Evolutionary conservation across 2,797 vertebrate genomes (phyloP).

Genomic region (Hoplostethus atlanticus): DNA sequence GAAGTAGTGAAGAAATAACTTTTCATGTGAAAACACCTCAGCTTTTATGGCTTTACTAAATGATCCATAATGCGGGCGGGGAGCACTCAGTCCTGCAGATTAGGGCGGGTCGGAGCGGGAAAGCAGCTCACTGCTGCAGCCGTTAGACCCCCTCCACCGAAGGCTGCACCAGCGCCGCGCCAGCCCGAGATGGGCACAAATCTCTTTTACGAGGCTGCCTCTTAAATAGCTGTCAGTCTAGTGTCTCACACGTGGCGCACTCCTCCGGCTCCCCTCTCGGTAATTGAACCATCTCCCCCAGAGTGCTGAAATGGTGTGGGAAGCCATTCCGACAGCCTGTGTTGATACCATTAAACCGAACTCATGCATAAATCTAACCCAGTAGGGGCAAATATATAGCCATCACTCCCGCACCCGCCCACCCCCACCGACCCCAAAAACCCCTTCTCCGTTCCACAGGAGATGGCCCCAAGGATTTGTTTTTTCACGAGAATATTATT

Average conservation of each 20-base stretch:
- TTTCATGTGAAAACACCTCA: conserved; percentile 88
- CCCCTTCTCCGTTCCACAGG: conserved; percentile 41
- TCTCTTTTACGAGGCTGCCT: conserved; percentile 86
- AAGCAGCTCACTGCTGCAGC: conserved; percentile 61
- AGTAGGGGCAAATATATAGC: conserved; percentile 38
- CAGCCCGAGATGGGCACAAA: conserved; percentile 82
- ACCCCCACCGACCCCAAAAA: conserved; percentile 44
- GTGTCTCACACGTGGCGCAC: conserved; percentile 79
- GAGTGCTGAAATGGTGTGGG: conserved; percentile 76
- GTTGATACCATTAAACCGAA: conserved; percentile 83
- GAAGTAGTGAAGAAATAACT: conserved; percentile 85
- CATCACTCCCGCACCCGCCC: conserved; percentile 38
- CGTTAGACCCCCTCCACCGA: conserved; percentile 65
- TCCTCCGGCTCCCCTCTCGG: conserved; percentile 73
- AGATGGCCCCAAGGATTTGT: conserved; percentile 30
- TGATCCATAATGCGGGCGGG: conserved; percentile 84
- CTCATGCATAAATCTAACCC: conserved; percentile 79
- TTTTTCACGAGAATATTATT: conserved; percentile 51
- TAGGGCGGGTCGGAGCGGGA: conserved; percentile 62
- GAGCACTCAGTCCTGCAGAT: conserved; percentile 80
- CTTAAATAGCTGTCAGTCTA: conserved; percentile 89
- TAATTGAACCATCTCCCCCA: conserved; percentile 84
- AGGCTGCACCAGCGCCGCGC: conserved; percentile 54
- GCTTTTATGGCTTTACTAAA: conserved; percentile 88
- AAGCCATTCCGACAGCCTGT: conserved; percentile 79